A percentile compares a stretch with the other conserved stretches of the same genome.
These are phyloP conservation scores for Drosophila kohkoa DNA, from an alignment of 1,140 invertebrate genomes.

Conservation along the genomic window DNA sequence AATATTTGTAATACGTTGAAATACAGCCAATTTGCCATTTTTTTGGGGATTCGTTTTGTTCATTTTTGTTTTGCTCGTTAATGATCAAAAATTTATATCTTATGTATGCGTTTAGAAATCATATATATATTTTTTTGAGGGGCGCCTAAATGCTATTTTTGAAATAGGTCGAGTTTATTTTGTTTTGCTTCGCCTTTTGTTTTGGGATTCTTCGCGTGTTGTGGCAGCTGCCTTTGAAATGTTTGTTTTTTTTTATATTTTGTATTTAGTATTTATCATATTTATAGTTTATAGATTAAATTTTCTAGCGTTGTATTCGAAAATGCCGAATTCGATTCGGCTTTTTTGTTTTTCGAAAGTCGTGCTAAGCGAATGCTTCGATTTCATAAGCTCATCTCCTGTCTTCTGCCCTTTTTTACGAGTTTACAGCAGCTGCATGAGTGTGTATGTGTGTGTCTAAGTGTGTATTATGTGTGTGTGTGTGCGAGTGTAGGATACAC, in stretches of 20 bases:
- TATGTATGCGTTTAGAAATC: constrained; percentile 49
- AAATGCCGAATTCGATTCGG: constrained; percentile 72
- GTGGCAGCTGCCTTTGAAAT: constrained; percentile 40
- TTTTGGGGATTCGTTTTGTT: constrained; percentile 45
- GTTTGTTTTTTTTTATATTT: constrained; percentile 25
- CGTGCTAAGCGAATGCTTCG: constrained; percentile 68
- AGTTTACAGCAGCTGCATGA: constrained; percentile 45
- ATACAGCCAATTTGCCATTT: constrained; percentile 56
- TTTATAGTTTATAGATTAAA: constrained; percentile 32
- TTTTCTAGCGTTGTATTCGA: constrained; percentile 44
- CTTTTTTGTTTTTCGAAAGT: constrained; percentile 34
- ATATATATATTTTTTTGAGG: constrained; percentile 41
- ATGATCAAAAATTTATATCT: constrained; percentile 52
- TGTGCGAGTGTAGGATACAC: constrained; percentile 38
- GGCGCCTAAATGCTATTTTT: constrained; percentile 56
- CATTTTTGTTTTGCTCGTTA: constrained; percentile 40
- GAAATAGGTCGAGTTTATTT: constrained; percentile 47
- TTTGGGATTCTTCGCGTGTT: constrained; percentile 31
- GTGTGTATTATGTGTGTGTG: constrained; percentile 14
- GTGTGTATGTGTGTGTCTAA: constrained; percentile 13
- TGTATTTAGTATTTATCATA: constrained; percentile 20
- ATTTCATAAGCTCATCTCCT: constrained; percentile 62
- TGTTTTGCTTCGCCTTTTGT: constrained; percentile 13
- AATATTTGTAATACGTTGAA: constrained; percentile 76
- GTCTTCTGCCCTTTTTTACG: constrained; percentile 11